Evolutionary conservation across 2,797 vertebrate species (phyloP).

Genomic region (Rhincodon typus): DNA sequence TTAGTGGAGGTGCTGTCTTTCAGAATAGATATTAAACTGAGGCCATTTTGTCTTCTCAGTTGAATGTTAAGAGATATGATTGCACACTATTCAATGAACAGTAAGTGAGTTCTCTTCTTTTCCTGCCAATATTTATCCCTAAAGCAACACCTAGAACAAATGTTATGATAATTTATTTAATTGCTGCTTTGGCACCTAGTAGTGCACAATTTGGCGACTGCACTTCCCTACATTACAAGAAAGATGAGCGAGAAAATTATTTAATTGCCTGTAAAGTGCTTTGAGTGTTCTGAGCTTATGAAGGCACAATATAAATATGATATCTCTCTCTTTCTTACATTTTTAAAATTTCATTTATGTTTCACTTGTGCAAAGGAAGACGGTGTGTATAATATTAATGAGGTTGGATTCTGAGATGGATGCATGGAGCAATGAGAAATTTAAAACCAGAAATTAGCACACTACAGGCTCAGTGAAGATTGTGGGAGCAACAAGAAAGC

Average conservation of each 20-base stretch:
- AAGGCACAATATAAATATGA: neutral
- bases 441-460: no score
- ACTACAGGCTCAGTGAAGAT: no score
- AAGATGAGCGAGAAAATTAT: neutral
- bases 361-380: no score
- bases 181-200: neutral
- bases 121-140: neutral
- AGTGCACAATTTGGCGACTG: neutral
- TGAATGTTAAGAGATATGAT: neutral
- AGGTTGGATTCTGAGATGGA: no score
- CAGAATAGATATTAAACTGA: neutral
- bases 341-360: neutral
- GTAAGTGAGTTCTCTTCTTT: neutral
- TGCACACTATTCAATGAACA: neutral
- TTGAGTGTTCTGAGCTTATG: neutral
- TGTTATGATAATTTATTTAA: neutral
- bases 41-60: neutral
- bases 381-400: no score
- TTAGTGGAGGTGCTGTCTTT: neutral
- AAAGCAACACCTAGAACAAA: conserved; percentile 3
- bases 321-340: neutral
- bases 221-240: neutral
- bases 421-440: no score
- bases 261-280: neutral
- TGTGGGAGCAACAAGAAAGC: no score